phyloP scores from a whole-genome alignment of 2,113 vertebrate species.

The Protobothrops mucrosquamatus region DNA sequence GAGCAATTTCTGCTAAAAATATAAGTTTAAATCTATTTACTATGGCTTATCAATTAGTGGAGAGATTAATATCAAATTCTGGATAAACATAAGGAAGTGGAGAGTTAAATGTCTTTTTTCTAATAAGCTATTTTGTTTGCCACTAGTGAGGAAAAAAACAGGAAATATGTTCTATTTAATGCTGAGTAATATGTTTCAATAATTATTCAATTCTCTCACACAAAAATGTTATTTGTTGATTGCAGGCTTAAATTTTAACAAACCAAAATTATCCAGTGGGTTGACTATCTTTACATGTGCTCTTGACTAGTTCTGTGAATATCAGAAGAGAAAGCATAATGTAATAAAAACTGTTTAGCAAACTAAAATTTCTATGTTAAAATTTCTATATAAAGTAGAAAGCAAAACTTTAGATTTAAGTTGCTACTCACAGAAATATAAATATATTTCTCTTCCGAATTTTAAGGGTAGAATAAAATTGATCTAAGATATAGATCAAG shows the following conservation, averaged over 20 bases:
- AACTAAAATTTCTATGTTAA: accelerated
- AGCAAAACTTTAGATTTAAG: conserved; percentile 10
- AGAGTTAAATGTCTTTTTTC: not conserved
- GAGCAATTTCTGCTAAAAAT: not conserved
- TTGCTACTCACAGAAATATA: conserved; percentile 9
- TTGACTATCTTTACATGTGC: not conserved
- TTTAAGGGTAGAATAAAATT: not conserved
- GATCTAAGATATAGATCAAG: not conserved
- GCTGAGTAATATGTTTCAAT: not conserved
- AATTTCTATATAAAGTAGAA: conserved; percentile 30
- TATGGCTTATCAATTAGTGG: not conserved
- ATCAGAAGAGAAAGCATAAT: conserved; percentile 19
- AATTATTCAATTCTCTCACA: not conserved
- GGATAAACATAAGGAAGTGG: not conserved
- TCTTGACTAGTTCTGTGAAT: not conserved
- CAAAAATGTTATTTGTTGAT: not conserved
- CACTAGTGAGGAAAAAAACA: not conserved
- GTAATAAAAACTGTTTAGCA: conserved; percentile 15
- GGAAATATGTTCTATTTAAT: not conserved
- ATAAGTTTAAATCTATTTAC: not conserved
- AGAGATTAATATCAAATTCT: not conserved
- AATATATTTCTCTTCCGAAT: not conserved
- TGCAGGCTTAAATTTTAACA: not conserved
- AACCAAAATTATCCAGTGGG: not conserved
- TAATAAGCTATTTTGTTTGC: not conserved